Evolutionary conservation across 2,113 vertebrate species (phyloP), one percentile per base, ranked within the genome.

Genomic region (Tragelaphus buxtoni): DNA sequence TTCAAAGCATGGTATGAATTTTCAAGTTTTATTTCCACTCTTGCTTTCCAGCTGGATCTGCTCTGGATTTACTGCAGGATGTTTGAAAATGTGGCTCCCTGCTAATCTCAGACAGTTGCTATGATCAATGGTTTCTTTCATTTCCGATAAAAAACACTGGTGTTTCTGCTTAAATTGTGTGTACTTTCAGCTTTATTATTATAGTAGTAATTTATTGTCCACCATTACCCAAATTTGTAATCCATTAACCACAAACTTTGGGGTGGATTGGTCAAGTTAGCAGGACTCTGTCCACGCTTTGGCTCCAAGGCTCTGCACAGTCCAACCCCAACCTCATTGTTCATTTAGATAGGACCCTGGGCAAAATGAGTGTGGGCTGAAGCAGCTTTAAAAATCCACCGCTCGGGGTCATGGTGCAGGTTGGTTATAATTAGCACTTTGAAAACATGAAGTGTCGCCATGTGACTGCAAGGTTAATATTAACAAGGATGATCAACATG

Each of bases 21-120:
- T 97, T 98, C 84, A 55, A 91, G 97, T 96, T 97, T 97, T 94
- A 97, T 96, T 98, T 98, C 97, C 96, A 98, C 92, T 96, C 95
- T 98, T 98, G 97, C 96, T 98, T 97, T 98, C 98, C 98, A 98
- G 98, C 98, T 99, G 98, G 97, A 95, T 98, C 98, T 98, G 98
- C 97, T 99, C 98, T 98, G 97, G 97, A 96, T 98, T 99, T 99
- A 98, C 98, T 98, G 97, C 98, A 98, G 98, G 98, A 98, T 98
- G 98, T 99, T 98, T 98, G 98, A 98, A 98, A 98, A 98, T 98
- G 97, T 97, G 96, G 92, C 95, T 98, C 74, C 98, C 98, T 98
- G 97, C 98, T 99, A 98, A 98, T 98, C 98, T 98, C 96, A 97
- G 98, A 98, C 98, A 98, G 98, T 96, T 93, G 91, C 91, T 98